Percentiles rank a stretch among this genome's conserved stretches.
Conservation (phyloP, 2,113 vertebrate species). For the Calcarius ornatus region DNA sequence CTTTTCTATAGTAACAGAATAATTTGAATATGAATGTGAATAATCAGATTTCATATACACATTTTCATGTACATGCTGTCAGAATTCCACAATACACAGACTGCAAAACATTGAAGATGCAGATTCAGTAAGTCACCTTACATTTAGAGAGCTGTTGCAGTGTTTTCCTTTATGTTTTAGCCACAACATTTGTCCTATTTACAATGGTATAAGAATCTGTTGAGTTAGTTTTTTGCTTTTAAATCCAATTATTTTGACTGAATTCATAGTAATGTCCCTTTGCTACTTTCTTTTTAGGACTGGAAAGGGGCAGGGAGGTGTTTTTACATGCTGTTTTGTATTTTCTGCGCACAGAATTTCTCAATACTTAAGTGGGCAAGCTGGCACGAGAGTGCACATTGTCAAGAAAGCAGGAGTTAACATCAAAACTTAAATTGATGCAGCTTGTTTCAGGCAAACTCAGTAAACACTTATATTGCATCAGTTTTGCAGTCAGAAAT, state of each 20-base stretch:
- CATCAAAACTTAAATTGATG: not conserved
- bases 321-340: not conserved
- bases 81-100: not conserved
- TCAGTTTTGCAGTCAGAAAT: not conserved
- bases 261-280: not conserved
- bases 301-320: not conserved
- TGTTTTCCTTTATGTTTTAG: not conserved
- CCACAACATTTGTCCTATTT: not conserved
- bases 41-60: not conserved
- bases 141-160: not conserved
- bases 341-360: not conserved
- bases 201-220: not conserved
- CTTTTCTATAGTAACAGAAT: not conserved
- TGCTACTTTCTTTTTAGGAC: not conserved
- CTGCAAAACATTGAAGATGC: not conserved
- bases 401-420: not conserved
- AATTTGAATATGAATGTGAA: not conserved
- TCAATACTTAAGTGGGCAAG: not conserved
- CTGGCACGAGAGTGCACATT: not conserved
- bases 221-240: not conserved
- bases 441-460: conserved; percentile 20
- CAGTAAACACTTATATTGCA: conserved; percentile 12
- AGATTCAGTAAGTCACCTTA: not conserved
- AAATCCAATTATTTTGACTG: not conserved
- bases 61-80: not conserved